phyloP scores from a whole-genome alignment of 37 sponge, comb jelly and placozoan species.

The Beroe forskalii region DNA sequence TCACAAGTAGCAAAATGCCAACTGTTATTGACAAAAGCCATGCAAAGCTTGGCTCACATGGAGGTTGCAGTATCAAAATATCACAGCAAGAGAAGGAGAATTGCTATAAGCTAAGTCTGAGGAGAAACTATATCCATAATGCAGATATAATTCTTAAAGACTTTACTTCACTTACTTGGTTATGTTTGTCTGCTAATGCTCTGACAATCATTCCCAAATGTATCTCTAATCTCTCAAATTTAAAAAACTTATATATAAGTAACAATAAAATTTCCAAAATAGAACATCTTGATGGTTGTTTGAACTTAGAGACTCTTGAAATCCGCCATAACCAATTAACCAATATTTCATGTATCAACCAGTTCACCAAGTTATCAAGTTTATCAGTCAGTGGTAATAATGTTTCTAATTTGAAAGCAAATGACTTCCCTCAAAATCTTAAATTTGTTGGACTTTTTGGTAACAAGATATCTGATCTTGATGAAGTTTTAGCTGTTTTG shows the following conservation, averaged over 20 bases:
- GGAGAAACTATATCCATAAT: constrained; percentile 52
- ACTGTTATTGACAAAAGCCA: constrained; percentile 22
- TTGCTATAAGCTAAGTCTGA: background rate
- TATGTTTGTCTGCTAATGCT: constrained; percentile 62
- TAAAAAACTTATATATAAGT: constrained; percentile 7
- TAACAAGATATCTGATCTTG: constrained; percentile 2
- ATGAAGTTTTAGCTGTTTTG: background rate
- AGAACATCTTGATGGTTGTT: constrained; percentile 5
- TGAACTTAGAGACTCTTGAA: constrained; percentile 3
- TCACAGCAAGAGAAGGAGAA: background rate
- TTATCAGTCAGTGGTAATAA: constrained; percentile 16
- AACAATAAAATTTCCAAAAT: constrained; percentile 46
- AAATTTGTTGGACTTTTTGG: constrained; percentile 19
- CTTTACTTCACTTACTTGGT: constrained; percentile 25
- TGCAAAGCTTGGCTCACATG: background rate
- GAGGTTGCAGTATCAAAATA: background rate
- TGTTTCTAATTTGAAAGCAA: background rate
- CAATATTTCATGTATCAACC: background rate
- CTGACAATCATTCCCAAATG: background rate
- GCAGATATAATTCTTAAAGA: background rate
- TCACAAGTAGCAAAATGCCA: background rate
- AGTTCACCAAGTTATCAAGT: background rate
- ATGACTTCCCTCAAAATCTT: background rate
- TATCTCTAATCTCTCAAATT: background rate
- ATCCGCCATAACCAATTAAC: constrained; percentile 21